These are phyloP conservation scores for Onchidella celtica DNA, from an alignment of 2,888 invertebrate genomes.

Conservation along the genomic window DNA sequence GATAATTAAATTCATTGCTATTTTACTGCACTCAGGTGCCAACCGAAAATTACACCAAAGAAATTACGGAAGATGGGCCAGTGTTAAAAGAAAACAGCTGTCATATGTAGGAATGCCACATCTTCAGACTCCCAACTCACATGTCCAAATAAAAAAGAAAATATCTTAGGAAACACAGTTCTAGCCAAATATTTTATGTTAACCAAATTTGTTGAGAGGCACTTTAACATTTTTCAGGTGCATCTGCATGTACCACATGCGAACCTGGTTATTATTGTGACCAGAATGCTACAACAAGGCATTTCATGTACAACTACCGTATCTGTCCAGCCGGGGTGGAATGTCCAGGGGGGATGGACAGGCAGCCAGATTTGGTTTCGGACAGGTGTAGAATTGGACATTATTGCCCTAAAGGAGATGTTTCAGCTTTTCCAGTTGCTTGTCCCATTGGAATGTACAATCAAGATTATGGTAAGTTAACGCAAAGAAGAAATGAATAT, in stretches of 20 bases:
- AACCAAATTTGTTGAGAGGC: too few species aligned
- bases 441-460: constrained; percentile 78
- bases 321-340: constrained; percentile 75
- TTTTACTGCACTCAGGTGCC: too few species aligned
- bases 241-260: constrained; percentile 69
- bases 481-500: too few species aligned
- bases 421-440: constrained; percentile 74
- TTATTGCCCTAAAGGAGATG: constrained; percentile 77
- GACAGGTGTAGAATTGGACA: constrained; percentile 74
- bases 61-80: too few species aligned
- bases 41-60: too few species aligned
- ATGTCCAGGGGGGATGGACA: constrained; percentile 73
- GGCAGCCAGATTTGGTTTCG: constrained; percentile 68
- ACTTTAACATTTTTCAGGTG: constrained; percentile 57
- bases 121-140: too few species aligned
- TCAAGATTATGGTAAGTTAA: constrained; percentile 59
- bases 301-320: constrained; percentile 61
- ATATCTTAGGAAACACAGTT: too few species aligned
- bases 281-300: constrained; percentile 70
- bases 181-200: too few species aligned
- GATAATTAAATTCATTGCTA: too few species aligned
- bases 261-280: constrained; percentile 75
- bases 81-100: too few species aligned
- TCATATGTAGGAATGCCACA: too few species aligned
- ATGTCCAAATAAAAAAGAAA: too few species aligned